Evolutionary conservation across 2,888 invertebrate genomes (phyloP), one percentile per base, ranked within the genome.

Genomic region (Parelbella ahira): DNA sequence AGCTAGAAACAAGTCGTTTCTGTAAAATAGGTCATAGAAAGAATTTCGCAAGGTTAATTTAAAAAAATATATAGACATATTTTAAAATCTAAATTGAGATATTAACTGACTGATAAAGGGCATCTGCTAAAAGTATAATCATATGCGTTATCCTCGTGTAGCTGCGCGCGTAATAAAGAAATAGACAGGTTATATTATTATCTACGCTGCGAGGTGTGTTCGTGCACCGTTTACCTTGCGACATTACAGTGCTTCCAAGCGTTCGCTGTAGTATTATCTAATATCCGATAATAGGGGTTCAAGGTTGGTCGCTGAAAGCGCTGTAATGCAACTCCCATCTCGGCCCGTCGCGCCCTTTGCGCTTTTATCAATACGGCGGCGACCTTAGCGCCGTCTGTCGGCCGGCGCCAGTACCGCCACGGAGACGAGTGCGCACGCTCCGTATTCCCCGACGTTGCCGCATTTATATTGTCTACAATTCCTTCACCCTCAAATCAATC

Each of bases 341-440:
- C 49, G 32, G 39, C 48, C 65, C 60, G 61, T 28, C 58, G 60
- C 65, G 75, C 69, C 77, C 77, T 74, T 71, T 74, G 72, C 82
- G 77, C 76, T 78, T 83, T 80, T 82, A 76, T 83, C 84, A 81
- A 82, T 82, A 83, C 70, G 59, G 50, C 49, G 53, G 42, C 52
- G 56, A 57, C 45, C 47, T 50, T 64, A 73, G 70, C 82, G 83
- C 84, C 82, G 74, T 65, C 83, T 70, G 56, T 43, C 68, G 81
- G 66, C 62, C 54, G 58, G 48, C 64, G 67, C 52, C 80, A 81
- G 82, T 80, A 75, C 62, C 51, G 47, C 48, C 50, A 51, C 57
- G 62, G 72, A 57, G 61, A 61, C 67, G 63, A 80, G 56, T 83
- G 86, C 86, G 86, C 84, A 83, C 73, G 64, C 84, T 79, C 86